Percentiles rank a stretch among this genome's conserved stretches.
These are phyloP conservation scores for Rhadina sibilatrix DNA, from an alignment of 2,113 vertebrate genomes.

Conservation along the genomic window DNA sequence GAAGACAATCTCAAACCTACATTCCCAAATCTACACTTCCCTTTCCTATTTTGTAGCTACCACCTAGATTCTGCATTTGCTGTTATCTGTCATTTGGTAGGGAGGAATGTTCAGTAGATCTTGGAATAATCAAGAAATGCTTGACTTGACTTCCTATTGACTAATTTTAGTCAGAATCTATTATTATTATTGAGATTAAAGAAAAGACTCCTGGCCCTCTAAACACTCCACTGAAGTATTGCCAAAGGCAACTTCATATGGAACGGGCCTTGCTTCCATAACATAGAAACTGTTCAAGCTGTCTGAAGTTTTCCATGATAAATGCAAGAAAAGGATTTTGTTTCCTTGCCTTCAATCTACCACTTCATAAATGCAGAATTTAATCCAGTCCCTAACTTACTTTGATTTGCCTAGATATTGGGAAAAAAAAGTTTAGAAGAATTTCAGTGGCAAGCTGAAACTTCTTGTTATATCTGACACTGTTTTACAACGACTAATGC, in stretches of 20 bases:
- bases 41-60: not conserved
- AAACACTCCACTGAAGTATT: not conserved
- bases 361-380: not conserved
- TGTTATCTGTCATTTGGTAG: not conserved
- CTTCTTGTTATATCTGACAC: not conserved
- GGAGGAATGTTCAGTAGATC: not conserved
- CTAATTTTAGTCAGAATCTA: not conserved
- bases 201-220: not conserved
- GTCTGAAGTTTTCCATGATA: fast-evolving
- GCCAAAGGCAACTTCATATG: not conserved
- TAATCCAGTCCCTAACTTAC: not conserved
- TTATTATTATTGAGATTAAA: not conserved
- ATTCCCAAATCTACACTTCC: not conserved
- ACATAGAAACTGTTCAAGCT: not conserved
- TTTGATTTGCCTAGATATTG: not conserved
- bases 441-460: not conserved
- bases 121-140: not conserved
- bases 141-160: not conserved
- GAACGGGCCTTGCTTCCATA: not conserved
- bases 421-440: not conserved
- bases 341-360: not conserved
- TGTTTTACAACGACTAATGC: not conserved
- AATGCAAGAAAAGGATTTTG: not conserved
- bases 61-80: not conserved
- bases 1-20: not conserved